Conservation (phyloP, 2,113 vertebrate genomes). For the Alosa alosa region DNA sequence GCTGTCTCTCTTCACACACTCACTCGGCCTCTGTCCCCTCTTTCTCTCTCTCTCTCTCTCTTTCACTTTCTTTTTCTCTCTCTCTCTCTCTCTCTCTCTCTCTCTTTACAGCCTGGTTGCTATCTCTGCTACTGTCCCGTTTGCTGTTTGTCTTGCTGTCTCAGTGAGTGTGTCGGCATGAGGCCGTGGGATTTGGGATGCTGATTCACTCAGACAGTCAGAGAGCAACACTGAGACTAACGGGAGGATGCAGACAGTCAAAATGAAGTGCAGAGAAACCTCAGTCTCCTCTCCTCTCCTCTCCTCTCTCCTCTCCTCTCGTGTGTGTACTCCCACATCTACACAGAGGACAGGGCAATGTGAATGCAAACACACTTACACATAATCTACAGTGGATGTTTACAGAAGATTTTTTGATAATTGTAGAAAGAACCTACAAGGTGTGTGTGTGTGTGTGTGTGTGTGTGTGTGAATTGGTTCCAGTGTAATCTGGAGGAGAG, state of each 20-base stretch:
- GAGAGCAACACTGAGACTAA: too few species aligned
- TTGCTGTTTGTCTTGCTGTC: not conserved
- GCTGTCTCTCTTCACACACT: not conserved
- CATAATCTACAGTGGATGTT: too few species aligned
- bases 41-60: not conserved
- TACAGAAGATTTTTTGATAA: too few species aligned
- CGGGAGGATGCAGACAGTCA: too few species aligned
- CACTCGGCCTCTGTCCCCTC: not conserved
- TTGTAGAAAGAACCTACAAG: too few species aligned
- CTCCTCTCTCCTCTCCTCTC: not conserved
- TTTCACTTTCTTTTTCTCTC: not conserved
- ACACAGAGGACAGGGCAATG: too few species aligned
- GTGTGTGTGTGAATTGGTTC: not conserved
- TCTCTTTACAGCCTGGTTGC: not conserved
- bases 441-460: not conserved
- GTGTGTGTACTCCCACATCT: not conserved
- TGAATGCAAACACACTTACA: too few species aligned
- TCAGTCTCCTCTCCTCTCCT: not conserved
- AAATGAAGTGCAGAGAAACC: too few species aligned
- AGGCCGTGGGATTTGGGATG: not conserved
- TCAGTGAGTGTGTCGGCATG: not conserved
- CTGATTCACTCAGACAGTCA: too few species aligned
- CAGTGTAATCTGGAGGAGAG: not conserved
- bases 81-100: conserved; percentile 15
- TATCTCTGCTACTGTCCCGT: not conserved